Evolutionary conservation across 2,113 vertebrate genomes (phyloP), one percentile per base, ranked within the genome.

Genomic region (Apodemus speciosus): DNA sequence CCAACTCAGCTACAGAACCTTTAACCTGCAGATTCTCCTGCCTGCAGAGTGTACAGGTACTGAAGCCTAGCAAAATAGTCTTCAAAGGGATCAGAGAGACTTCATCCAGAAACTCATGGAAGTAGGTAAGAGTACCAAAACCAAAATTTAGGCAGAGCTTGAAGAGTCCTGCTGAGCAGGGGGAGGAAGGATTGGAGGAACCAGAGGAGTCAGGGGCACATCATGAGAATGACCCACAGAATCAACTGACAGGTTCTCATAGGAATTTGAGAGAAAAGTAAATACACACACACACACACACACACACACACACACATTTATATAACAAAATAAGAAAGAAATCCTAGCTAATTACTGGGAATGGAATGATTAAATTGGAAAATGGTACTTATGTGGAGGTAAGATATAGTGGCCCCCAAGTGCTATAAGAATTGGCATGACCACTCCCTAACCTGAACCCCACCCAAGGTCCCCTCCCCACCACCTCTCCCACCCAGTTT

Each of bases 361-460:
- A 92, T 43, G 27, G 27, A 91, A 92, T 75, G 11, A 85, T 15
- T 80, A 77, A 90, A 85, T 88, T 85, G 69, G 35, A 68, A 86
- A 72, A 90, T 69, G 18, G 18, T 10, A 30, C 3, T 51, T 76
- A 85, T 80, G 3, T 16, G 30, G 46, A 71, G 11, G 16, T 60
- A 83, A 58, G 90, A 71, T 76, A 71, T 64, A 64, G 68, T 71
- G 71, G 43, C 30, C 38, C 38, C 43, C 87, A 21, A 66, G 62
- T 51, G 68, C 49, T 56, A 49, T 56, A 77, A 49, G 23, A 25
- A 64, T 64, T 9, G 27, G 30, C 27, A 30, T 2, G 2, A 9
- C 60, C 60, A 23, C 2, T 62, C 25, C 25, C 60, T 23, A 62
- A 64, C 27, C 27, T 30, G 62, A 66, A 6, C 13, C 30, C 64